Evolutionary conservation across 2,113 vertebrate species (phyloP), one percentile per base, ranked within the genome.

Genomic region (Struthidea cinerea): DNA sequence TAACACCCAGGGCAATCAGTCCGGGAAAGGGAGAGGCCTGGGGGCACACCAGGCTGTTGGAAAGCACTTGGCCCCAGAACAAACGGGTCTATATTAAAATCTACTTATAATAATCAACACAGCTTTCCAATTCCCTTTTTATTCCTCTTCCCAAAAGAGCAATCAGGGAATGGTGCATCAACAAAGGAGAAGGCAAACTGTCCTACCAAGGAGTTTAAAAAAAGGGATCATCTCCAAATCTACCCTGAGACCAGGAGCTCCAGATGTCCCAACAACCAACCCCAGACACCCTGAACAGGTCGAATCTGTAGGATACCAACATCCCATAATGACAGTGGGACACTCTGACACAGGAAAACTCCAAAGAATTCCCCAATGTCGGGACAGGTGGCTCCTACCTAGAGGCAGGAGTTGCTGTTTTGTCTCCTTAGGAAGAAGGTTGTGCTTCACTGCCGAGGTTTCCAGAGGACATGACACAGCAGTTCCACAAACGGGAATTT

Each of bases 311-410:
- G 2, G 39, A 30, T 13, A 47, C 49, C 47, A 22, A 18, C 23
- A 55, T 6, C 65, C 71, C 16, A 2, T 1, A 82, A 2, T 4
- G 21, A 8, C 32, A 60, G 35, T 0, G 28, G 22, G 16, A 21
- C 18, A 55, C 16, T 18, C 27, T 37, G 49, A 9, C 13, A 52
- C 9, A 0, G 10, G 39, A 42, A 47, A 53, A 14, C 17, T 21
- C 28, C 1, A 1, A 6, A 32, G 57, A 24, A 42, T 16, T 47
- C 65, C 64, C 17, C 16, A 28, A 0, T 9, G 32, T 0, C 30
- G 46, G 16, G 14, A 32, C 39, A 86, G 32, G 37, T 23, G 35
- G 44, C 19, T 71, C 52, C 61, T 6, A 28, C 47, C 55, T 16
- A 11, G 11, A 13, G 57, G 39, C 8, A 64, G 44, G 22, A 73